Percentiles rank a stretch among this genome's conserved stretches.
phyloP scores from a whole-genome alignment of 2,797 vertebrate species.

The Pseudochaenichthys georgianus region DNA sequence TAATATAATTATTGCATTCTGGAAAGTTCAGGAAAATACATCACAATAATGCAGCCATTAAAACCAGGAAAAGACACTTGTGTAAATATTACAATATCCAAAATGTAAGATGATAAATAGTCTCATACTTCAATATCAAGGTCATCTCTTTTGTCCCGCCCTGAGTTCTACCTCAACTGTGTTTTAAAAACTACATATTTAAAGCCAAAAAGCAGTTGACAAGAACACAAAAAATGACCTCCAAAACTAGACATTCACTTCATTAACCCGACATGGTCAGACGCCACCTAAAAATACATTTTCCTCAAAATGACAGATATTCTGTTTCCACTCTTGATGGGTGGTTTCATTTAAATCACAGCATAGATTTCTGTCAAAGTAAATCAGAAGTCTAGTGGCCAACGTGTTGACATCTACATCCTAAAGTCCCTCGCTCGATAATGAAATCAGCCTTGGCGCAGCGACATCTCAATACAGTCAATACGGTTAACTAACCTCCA shows the following conservation, averaged over 20 bases:
- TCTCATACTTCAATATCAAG: no score
- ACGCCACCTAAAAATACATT: slow-evolving; percentile 58
- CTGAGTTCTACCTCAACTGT: no score
- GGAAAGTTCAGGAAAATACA: no score
- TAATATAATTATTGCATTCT: no score
- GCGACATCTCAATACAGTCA: slow-evolving; percentile 63
- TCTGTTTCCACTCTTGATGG: slow-evolving; percentile 17
- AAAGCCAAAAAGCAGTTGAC: neutral
- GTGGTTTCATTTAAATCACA: slow-evolving; percentile 72
- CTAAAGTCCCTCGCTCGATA: slow-evolving; percentile 59
- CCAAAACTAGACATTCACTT: slow-evolving; percentile 16
- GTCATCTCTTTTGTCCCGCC: no score
- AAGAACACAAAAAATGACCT: slow-evolving; percentile 13
- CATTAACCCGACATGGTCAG: neutral
- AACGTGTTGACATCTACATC: slow-evolving; percentile 66
- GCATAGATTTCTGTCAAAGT: slow-evolving; percentile 62
- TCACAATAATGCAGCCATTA: no score
- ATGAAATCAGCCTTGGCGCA: slow-evolving; percentile 69
- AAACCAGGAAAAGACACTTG: no score
- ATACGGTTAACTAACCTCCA: slow-evolving; percentile 61
- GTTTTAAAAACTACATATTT: neutral
- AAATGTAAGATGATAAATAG: no score
- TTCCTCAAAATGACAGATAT: slow-evolving; percentile 50
- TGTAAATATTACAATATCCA: no score
- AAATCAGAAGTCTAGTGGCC: slow-evolving; percentile 66